Evolutionary conservation across 2,797 vertebrate species (phyloP).

Genomic region (Coracias cyanogaster): DNA sequence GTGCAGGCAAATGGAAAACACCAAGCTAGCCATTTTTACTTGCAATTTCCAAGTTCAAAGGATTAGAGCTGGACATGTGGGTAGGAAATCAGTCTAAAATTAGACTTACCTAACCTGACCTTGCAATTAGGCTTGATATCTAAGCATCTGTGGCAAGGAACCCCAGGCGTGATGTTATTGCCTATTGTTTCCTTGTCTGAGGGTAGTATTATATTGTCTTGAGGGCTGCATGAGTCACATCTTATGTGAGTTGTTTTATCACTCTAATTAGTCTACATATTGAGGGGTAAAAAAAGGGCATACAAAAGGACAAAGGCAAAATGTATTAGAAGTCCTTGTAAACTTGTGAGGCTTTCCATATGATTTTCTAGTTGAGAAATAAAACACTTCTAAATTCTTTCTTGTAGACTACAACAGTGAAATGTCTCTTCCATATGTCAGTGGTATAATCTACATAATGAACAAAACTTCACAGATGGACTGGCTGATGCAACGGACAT

Average conservation of each 20-base stretch:
- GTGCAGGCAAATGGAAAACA: background rate
- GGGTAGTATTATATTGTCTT: constrained; percentile 6
- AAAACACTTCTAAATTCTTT: background rate
- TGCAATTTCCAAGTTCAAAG: constrained; percentile 1
- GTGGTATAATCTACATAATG: constrained; percentile 17
- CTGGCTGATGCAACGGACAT: constrained; percentile 13
- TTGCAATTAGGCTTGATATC: constrained; percentile 30
- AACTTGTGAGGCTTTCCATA: background rate
- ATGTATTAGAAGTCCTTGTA: background rate
- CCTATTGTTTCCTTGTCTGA: constrained; percentile 33
- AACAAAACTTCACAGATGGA: constrained; percentile 16
- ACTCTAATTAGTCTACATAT: constrained; percentile 13
- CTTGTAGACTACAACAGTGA: background rate
- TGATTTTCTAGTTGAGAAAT: background rate
- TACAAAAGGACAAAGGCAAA: constrained; percentile 16
- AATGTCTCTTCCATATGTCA: constrained; percentile 18
- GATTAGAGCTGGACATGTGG: constrained; percentile 3
- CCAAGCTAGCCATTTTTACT: background rate
- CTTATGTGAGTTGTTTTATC: constrained; percentile 25
- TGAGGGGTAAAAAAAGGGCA: background rate
- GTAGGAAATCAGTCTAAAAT: constrained; percentile 18
- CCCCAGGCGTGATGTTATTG: constrained; percentile 18
- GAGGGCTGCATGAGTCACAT: constrained; percentile 29
- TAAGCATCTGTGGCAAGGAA: constrained; percentile 33
- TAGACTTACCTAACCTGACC: constrained; percentile 42